These are phyloP conservation scores for Callyntrura sp. DNA, from an alignment of 2,888 invertebrate species.

Conservation along the genomic window DNA sequence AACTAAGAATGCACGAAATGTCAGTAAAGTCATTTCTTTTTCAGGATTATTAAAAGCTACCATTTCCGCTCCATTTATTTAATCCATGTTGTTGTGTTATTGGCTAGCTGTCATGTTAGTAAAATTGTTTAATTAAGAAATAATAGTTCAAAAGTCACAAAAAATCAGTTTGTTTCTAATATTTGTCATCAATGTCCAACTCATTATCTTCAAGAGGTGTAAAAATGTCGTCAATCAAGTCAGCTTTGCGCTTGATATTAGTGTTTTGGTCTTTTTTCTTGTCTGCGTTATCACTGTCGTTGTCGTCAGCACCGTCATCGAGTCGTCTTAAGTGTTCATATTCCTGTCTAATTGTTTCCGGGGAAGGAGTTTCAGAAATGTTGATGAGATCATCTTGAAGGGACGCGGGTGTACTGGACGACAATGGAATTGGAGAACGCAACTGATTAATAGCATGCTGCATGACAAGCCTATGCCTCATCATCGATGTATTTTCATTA, in stretches of 20 bases:
- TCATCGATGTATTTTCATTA: not conserved
- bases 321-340: constrained; percentile 66
- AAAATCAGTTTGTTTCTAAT: not conserved
- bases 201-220: constrained; percentile 69
- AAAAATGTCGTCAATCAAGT: constrained; percentile 61
- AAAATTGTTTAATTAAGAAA: not conserved
- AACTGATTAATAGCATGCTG: constrained; percentile 53
- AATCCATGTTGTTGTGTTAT: constrained; percentile 6
- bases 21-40: not conserved
- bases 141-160: not conserved
- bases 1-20: not conserved
- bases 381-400: constrained; percentile 46
- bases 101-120: constrained; percentile 1
- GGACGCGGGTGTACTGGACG: not conserved
- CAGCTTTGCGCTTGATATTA: constrained; percentile 47
- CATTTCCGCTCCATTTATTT: not conserved
- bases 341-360: not conserved
- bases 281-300: not conserved
- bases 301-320: constrained; percentile 21
- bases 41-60: not conserved
- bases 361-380: constrained; percentile 18
- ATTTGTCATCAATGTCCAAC: constrained; percentile 63
- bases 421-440: constrained; percentile 29
- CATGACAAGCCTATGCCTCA: constrained; percentile 46
- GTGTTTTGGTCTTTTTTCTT: constrained; percentile 41